A percentile compares a stretch with the other conserved stretches of the same genome.
phyloP scores from a whole-genome alignment of 2,113 vertebrate genomes.

The Ciconia boyciana region DNA sequence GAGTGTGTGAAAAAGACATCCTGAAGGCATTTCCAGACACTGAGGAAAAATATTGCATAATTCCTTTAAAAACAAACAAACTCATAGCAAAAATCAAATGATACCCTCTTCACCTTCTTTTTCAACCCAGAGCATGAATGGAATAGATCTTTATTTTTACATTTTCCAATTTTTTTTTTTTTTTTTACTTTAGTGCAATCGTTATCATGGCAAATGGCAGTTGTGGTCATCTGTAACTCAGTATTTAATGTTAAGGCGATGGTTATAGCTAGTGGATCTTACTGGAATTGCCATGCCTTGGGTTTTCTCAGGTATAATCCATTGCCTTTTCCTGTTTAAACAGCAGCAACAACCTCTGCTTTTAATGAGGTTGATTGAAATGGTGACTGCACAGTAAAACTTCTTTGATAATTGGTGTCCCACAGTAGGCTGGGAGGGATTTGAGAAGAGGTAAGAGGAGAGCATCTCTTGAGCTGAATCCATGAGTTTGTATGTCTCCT shows the following conservation, averaged over 20 bases:
- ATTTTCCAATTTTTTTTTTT: neutral
- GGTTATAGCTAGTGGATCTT: neutral
- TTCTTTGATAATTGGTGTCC: neutral
- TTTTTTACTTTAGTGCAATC: neutral
- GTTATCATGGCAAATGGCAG: neutral
- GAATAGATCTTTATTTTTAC: neutral
- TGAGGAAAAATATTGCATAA: neutral
- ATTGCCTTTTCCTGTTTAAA: neutral
- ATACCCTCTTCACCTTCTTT: neutral
- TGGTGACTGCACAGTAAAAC: neutral
- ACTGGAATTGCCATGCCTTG: neutral
- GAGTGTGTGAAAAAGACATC: neutral
- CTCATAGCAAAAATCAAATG: neutral
- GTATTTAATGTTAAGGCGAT: neutral
- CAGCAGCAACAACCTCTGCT: neutral
- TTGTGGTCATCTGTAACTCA: neutral
- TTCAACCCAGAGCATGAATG: neutral
- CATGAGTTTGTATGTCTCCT: neutral
- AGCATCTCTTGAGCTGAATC: neutral
- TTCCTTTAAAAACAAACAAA: neutral
- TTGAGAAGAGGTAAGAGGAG: neutral
- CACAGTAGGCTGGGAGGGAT: neutral
- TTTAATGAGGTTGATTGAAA: neutral
- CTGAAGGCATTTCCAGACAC: neutral
- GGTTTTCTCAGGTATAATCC: neutral